Evolutionary conservation across 2,113 vertebrate species (phyloP), one percentile per base, ranked within the genome.

Genomic region (Saccopteryx leptura): DNA sequence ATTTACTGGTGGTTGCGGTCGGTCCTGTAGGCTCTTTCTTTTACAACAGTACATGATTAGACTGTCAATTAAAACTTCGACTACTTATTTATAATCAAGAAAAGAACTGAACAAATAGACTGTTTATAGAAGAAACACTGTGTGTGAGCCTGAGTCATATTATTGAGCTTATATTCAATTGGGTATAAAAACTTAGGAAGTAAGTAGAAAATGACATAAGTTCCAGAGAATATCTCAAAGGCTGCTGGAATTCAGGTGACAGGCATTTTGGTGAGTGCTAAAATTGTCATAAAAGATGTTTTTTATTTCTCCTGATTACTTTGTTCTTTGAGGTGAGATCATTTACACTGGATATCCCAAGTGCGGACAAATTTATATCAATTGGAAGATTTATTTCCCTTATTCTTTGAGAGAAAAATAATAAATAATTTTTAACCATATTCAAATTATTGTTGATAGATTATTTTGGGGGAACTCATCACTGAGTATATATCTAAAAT

Each of bases 291-390:
- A 69, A 84, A 76, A 14, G 2, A 26, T 3, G 0, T 3, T 1
- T 60, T 28, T 97, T 83, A 94, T 97, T 96, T 80, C 78, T 86
- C 72, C 61, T 95, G n/a, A 46, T 96, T 95, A 97, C 96, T 96
- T 91, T 85, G 28, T 97, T 97, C 90, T 97, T 26, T 83, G 63
- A 96, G 78, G 78, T 15, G 88, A 98, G 96, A 83, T 93, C 95
- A 92, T 96, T 98, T 95, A 98, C 89, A 96, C 79, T 81, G 79
- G 95, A 74, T 95, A 69, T 50, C 60, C 56, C 74, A 97, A 31
- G 19, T 93, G 60, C 18, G 72, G 21, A 66, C 26, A n/a, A 88
- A 39, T 76, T 76, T 50, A 90, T 14, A 4, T 80, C 92, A 93
- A 71, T 76, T 81, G 80, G 69, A 80, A 92, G 76, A 96, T 96